Percentiles rank a stretch among this genome's conserved stretches.
Evolutionary conservation across 2,113 vertebrate genomes (phyloP).

Genomic region (Chaetorhynchus papuensis): DNA sequence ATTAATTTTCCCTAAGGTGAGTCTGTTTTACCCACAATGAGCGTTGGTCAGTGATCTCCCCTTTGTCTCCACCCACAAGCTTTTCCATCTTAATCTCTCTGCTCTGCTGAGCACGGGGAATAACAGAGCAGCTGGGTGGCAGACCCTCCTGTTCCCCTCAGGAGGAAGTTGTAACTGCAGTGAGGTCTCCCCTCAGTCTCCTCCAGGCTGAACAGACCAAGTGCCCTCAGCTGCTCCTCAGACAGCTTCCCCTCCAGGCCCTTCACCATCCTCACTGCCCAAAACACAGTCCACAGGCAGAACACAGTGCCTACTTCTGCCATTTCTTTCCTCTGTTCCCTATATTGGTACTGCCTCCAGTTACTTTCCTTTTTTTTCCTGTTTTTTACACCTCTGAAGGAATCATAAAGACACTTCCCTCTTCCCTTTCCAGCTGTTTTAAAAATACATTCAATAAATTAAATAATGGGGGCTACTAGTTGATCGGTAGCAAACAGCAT

Average conservation of each 20-base stretch:
- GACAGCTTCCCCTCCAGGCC: rapidly evolving
- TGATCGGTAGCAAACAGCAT: background rate
- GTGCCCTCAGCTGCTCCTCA: background rate
- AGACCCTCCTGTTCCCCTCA: background rate
- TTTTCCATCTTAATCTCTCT: background rate
- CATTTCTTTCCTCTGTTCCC: background rate
- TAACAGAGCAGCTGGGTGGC: background rate
- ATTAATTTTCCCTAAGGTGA: background rate
- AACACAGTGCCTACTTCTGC: background rate
- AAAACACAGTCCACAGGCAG: background rate
- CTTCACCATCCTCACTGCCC: background rate
- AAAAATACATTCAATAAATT: background rate
- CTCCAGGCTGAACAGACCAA: background rate
- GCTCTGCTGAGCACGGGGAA: rapidly evolving
- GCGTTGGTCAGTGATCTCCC: background rate
- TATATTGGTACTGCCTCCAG: background rate
- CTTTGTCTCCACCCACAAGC: background rate
- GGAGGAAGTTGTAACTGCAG: rapidly evolving
- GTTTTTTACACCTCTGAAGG: background rate
- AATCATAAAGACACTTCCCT: rapidly evolving
- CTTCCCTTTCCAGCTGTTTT: background rate
- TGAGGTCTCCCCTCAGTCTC: background rate
- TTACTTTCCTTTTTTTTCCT: background rate
- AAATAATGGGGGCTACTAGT: background rate
- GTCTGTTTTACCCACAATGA: background rate